phyloP scores from a whole-genome alignment of 2,797 vertebrate species.

The Discoglossus pictus region DNA sequence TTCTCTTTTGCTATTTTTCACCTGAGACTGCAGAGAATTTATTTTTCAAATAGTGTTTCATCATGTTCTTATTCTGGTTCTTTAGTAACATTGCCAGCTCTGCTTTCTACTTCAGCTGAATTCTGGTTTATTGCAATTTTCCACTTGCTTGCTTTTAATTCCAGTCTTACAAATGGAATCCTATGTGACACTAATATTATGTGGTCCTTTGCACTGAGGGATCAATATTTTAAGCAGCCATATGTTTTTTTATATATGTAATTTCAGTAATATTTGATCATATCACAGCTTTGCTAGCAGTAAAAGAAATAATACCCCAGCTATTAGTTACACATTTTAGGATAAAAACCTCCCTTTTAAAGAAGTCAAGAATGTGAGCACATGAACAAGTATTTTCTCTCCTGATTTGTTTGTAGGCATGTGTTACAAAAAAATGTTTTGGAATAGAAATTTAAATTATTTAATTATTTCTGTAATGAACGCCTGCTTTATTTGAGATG shows the following conservation, averaged over 20 bases:
- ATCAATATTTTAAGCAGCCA: slow-evolving; percentile 73
- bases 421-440: too few relatives aligned
- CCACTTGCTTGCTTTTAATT: slow-evolving; percentile 73
- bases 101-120: slow-evolving; percentile 68
- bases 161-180: slow-evolving; percentile 69
- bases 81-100: slow-evolving; percentile 60
- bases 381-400: too few relatives aligned
- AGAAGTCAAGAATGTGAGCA: too few relatives aligned
- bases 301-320: too few relatives aligned
- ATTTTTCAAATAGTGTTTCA: slow-evolving; percentile 47
- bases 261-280: slow-evolving; percentile 57
- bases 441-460: too few relatives aligned
- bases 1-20: slow-evolving; percentile 48
- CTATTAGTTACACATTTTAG: too few relatives aligned
- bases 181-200: slow-evolving; percentile 68
- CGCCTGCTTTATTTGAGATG: too few relatives aligned
- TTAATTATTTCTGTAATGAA: too few relatives aligned
- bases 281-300: slow-evolving; percentile 52
- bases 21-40: slow-evolving; percentile 44
- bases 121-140: slow-evolving; percentile 75
- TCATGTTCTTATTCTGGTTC: slow-evolving; percentile 61
- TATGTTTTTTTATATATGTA: slow-evolving; percentile 66
- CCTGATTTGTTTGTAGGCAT: too few relatives aligned
- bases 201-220: slow-evolving; percentile 63
- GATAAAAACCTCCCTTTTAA: too few relatives aligned